Conservation (phyloP, 64 coral and sea anemone species). For the Porites australiensis region DNA sequence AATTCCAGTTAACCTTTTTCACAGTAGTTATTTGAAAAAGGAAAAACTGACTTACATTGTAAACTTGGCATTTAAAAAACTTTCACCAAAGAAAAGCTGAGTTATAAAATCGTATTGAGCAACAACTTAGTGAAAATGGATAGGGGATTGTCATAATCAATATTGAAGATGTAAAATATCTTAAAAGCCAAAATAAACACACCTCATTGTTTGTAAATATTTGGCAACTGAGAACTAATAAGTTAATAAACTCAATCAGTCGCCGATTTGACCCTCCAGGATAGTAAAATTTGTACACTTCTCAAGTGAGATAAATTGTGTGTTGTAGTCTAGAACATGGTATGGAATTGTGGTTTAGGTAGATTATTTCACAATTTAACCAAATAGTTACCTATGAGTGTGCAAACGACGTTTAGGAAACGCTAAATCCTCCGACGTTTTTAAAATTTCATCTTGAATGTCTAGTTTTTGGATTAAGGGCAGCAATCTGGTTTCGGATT, state of each 20-base stretch:
- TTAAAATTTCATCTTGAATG: conserved; percentile 1
- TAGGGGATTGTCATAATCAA: neutral
- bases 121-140: neutral
- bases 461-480: conserved; percentile 29
- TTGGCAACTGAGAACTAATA: neutral
- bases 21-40: too few relatives aligned
- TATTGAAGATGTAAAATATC: neutral
- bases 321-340: neutral
- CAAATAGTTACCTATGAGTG: neutral
- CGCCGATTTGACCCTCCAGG: neutral
- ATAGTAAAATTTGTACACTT: neutral
- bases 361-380: neutral
- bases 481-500: conserved; percentile 22
- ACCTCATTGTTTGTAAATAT: neutral
- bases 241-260: neutral
- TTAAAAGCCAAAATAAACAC: neutral
- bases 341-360: neutral
- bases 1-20: too few relatives aligned
- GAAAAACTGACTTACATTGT: too few relatives aligned
- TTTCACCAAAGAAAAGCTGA: neutral
- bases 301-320: neutral
- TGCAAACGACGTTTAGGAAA: neutral
- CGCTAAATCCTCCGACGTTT: conserved; percentile 19
- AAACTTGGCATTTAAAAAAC: too few relatives aligned
- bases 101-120: conserved; percentile 9